phyloP scores from a whole-genome alignment of 1,140 invertebrate species.

The Bombus ignitus region DNA sequence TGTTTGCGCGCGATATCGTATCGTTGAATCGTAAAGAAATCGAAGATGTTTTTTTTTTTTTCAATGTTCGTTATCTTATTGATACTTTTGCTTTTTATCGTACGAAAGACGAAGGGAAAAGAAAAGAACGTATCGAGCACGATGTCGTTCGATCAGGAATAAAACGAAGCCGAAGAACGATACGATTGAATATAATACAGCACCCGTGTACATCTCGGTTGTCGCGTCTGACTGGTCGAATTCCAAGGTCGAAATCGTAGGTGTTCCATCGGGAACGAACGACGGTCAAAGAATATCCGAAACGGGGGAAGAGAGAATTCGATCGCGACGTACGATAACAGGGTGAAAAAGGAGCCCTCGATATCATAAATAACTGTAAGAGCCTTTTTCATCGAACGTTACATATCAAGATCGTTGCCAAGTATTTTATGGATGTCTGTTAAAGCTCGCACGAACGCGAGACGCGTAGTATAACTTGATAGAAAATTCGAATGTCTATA shows the following conservation, averaged over 20 bases:
- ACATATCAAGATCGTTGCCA: slow-evolving; percentile 79
- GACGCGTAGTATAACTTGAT: slow-evolving; percentile 59
- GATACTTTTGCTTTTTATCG: no score
- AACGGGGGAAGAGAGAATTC: not conserved
- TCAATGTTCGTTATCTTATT: not conserved
- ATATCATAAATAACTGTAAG: slow-evolving; percentile 3
- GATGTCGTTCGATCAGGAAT: not conserved
- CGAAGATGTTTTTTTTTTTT: not conserved
- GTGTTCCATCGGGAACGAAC: not conserved
- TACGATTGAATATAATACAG: not conserved
- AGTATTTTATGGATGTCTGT: slow-evolving; percentile 69
- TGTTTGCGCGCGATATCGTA: not conserved
- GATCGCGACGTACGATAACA: slow-evolving; percentile 24
- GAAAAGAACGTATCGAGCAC: not conserved
- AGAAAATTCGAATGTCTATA: slow-evolving; percentile 63
- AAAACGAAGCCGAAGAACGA: not conserved
- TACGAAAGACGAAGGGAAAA: not conserved
- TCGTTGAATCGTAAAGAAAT: not conserved
- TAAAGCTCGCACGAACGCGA: slow-evolving; percentile 54
- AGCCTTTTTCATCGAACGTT: slow-evolving; percentile 74
- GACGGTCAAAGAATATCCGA: not conserved
- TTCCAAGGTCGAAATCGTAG: not conserved
- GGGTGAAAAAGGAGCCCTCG: slow-evolving; percentile 22
- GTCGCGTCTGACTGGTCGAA: not conserved
- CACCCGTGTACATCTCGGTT: not conserved